Percentiles rank a stretch among this genome's conserved stretches.
These are phyloP conservation scores for Drosophila paulistorum DNA, from an alignment of 1,140 invertebrate species.

Conservation along the genomic window DNA sequence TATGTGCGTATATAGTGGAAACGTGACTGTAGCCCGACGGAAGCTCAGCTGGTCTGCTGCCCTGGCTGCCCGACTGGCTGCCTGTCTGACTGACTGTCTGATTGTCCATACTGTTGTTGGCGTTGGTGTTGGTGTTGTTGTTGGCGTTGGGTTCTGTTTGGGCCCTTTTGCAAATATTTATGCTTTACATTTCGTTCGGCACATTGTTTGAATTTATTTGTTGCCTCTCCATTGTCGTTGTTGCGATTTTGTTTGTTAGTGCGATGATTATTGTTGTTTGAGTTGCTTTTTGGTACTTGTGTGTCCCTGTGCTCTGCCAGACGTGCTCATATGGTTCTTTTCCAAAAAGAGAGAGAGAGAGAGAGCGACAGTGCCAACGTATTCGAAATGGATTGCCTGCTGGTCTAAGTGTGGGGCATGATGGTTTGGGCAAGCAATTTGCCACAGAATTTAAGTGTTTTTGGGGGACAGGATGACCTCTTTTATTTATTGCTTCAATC, in stretches of 20 bases:
- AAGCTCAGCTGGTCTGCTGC: conserved; percentile 60
- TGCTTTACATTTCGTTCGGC: conserved; percentile 78
- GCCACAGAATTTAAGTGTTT: conserved; percentile 38
- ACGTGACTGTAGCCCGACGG: conserved; percentile 66
- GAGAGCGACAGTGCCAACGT: neutral
- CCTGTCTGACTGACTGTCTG: neutral
- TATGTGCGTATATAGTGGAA: conserved; percentile 53
- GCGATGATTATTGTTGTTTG: conserved; percentile 70
- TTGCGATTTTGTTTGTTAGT: conserved; percentile 69
- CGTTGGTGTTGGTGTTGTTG: neutral
- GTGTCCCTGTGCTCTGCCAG: conserved; percentile 46
- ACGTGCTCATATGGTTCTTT: conserved; percentile 58
- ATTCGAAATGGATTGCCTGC: conserved; percentile 4
- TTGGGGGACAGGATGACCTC: conserved; percentile 56
- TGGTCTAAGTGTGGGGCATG: conserved; percentile 32
- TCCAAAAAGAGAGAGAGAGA: conserved; percentile 18
- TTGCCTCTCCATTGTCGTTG: conserved; percentile 65
- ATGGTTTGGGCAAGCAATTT: conserved; percentile 60
- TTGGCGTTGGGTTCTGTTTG: conserved; percentile 12
- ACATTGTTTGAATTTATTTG: conserved; percentile 81
- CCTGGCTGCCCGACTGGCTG: neutral
- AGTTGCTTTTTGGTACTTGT: conserved; percentile 48
- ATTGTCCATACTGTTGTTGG: conserved; percentile 1
- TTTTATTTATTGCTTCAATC: conserved; percentile 65
- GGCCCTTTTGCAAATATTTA: conserved; percentile 78